Base-by-base conservation (phyloP, 2,113 vertebrate genomes). In the Genyomyrus donnyi region DNA sequence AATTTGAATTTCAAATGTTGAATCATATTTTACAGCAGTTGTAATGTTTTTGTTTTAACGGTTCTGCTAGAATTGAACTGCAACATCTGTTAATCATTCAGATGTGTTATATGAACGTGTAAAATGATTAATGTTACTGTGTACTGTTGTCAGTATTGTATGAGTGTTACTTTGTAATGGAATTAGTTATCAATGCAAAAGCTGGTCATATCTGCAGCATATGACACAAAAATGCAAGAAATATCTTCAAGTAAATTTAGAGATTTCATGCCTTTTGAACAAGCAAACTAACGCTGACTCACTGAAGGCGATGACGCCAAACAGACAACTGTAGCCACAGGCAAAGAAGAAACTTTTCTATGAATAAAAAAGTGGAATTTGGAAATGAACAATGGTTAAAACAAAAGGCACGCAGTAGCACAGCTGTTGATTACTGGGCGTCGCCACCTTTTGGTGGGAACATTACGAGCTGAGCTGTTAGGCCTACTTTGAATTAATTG, bases 361-460 rank as follows among this genome's bases (percentile, higher is more conserved):
- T 87, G 27, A 87, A 87, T 53, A 87, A 27, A 70, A 87, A 87
- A 56, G 50, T 87, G 48, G 27, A n/a, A 42, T 87, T 52, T 24
- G 50, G 53, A 87, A 87, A 39, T 1, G n/a, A 31, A n/a, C n/a
- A 4, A 27, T 66, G 9, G 7, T 39, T 39, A 39, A 24, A 19
- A 87, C 52, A 3, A 19, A 27, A 24, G 0, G 3, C 46, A 52
- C 1, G 52, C 85, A 53, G 52, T 19, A 35, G 45, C 39, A 48
- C 17, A 1, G 2, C 19, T 85, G 39, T 35, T 11, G n/a, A 24
- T 85, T 42, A 2, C 39, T n/a, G 46, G 42, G 39, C 42, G 0
- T 5, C 2, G 6, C 6, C 13, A 39, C 70, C 5, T 39, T 87
- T 19, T 39, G 3, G 48, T 7, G 10, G 13, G 17, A 19, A 39